Percentiles rank a stretch among this genome's conserved stretches.
phyloP scores from a whole-genome alignment of 1,140 invertebrate species.

The Nebria ingens region DNA sequence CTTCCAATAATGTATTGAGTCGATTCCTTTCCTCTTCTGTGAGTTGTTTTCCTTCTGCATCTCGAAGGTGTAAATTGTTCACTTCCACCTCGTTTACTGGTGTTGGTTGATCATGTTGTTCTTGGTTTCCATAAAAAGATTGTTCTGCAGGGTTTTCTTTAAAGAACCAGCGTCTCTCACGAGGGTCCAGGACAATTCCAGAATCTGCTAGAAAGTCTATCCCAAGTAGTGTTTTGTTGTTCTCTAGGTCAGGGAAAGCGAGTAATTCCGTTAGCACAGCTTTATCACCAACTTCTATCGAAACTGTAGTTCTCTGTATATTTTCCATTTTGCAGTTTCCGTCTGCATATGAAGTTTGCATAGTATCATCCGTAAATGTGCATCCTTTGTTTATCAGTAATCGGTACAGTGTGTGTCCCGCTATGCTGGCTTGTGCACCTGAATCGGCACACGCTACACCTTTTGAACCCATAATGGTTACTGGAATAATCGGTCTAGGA shows the following conservation, averaged over 20 bases:
- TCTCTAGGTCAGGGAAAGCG: constrained; percentile 9
- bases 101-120: background rate
- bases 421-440: constrained; percentile 12
- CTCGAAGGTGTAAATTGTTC: background rate
- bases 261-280: constrained; percentile 10
- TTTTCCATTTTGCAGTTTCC: background rate
- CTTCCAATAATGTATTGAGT: background rate
- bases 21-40: background rate
- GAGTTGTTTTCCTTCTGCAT: constrained; percentile 11
- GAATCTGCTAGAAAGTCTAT: constrained; percentile 14
- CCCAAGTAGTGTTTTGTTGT: constrained; percentile 14
- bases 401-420: constrained; percentile 8
- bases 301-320: background rate
- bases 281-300: constrained; percentile 4
- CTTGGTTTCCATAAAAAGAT: background rate
- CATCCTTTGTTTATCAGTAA: background rate
- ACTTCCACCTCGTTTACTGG: background rate
- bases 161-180: constrained; percentile 13
- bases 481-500: background rate
- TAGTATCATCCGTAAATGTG: background rate
- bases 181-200: constrained; percentile 12
- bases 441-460: constrained; percentile 13
- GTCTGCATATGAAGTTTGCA: background rate
- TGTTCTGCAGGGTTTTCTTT: constrained; percentile 1
- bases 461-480: background rate